These are phyloP conservation scores for Salminus brasiliensis DNA, from an alignment of 2,113 vertebrate species.

Conservation along the genomic window DNA sequence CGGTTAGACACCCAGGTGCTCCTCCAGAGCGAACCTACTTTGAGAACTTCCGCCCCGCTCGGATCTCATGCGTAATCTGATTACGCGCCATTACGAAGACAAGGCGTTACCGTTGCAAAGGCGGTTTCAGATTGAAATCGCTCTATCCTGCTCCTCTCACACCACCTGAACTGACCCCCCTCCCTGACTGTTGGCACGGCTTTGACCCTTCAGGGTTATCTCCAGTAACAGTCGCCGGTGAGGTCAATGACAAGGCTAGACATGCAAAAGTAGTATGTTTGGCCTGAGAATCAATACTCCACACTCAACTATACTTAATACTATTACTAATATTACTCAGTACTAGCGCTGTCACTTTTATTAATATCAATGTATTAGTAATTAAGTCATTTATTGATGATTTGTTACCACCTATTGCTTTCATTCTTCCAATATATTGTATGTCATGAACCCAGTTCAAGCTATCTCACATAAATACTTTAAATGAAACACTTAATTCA, in stretches of 20 bases:
- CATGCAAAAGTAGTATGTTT: background rate
- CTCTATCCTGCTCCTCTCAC: conserved; percentile 56
- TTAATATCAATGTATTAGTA: too few relatives aligned
- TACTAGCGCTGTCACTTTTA: too few relatives aligned
- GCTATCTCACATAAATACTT: too few relatives aligned
- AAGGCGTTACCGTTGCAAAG: conserved; percentile 68
- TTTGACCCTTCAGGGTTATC: background rate
- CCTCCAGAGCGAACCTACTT: conserved; percentile 55
- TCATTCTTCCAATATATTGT: too few relatives aligned
- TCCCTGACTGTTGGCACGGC: background rate
- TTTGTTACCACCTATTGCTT: too few relatives aligned
- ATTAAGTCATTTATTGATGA: too few relatives aligned
- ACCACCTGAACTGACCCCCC: conserved; percentile 43
- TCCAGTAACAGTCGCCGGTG: background rate
- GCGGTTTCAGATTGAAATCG: conserved; percentile 63
- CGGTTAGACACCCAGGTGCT: conserved; percentile 57
- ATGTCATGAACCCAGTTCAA: too few relatives aligned
- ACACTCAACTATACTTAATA: too few relatives aligned
- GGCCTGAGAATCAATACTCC: too few relatives aligned
- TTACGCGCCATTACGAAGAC: conserved; percentile 64
- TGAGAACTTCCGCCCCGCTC: conserved; percentile 70
- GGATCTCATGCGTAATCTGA: conserved; percentile 73
- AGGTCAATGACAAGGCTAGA: background rate
- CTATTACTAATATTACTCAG: too few relatives aligned
- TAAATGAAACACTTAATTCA: too few relatives aligned